Base-by-base conservation (phyloP, 2,113 vertebrate species). In the Trichechus manatus region DNA sequence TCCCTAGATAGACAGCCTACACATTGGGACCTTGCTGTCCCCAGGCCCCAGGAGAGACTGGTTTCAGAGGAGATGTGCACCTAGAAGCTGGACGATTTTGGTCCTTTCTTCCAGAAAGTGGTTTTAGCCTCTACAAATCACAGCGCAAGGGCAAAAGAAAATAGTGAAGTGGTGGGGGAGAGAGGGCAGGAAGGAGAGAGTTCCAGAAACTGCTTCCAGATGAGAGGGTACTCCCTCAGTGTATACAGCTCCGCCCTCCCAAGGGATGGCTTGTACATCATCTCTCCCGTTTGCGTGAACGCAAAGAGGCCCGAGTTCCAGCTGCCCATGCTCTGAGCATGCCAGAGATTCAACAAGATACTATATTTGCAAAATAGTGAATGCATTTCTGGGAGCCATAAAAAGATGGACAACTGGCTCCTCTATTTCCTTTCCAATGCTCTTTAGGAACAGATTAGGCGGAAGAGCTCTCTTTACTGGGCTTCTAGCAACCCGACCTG, bases 121-220 rank as follows among this genome's bases (percentile, higher is more conserved):
- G 4, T 68, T 77, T 87, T 56, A 93, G 56, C 36, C 59, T 93
- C 94, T 84, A 53, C 89, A 93, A 50, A 91, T 93, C 85, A 97
- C 25, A 64, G 56, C 87, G 82, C 8, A 83, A 72, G 50, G 79
- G 59, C 64, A 86, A 94, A 72, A 89, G 83, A 91, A 95, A 94
- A 93, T 4, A 77, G 72, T 33, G 20, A 64, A 25, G 44, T 82
- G 31, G 27, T 25, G 75, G 13, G 53, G 50, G 42, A 63, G n/a
- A 93, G 23, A 83, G 6, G 25, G 68, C 47, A 78, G 42, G 53
- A 11, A 90, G 27, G 25, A 66, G 64, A 68, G 95, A 80, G 9
- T 86, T 86, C 72, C 63, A 85, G 64, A 96, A 96, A 94, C 63
- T 59, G 36, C 59, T 97, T 95, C 78, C 87, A 79, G 56, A 85